phyloP scores from a whole-genome alignment of 2,888 invertebrate species.

The Parnassius smintheus region DNA sequence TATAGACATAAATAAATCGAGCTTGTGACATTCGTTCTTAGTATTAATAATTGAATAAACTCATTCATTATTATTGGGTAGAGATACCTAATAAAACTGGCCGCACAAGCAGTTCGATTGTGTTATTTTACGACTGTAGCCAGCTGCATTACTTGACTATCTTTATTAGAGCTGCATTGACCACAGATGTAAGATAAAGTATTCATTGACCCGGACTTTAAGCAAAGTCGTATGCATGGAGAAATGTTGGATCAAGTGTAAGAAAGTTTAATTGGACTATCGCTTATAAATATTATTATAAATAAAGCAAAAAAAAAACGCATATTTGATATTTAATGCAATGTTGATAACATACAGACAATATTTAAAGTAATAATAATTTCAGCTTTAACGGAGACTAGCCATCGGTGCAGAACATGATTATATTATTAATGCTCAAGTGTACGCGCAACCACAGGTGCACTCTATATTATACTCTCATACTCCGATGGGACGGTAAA shows the following conservation, averaged over 20 bases:
- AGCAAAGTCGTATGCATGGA: constrained; percentile 18
- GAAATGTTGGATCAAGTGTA: constrained; percentile 19
- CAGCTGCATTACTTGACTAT: constrained; percentile 70
- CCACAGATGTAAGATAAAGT: constrained; percentile 41
- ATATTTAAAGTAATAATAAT: too few relatives aligned
- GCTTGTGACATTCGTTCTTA: constrained; percentile 62
- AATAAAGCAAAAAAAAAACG: too few relatives aligned
- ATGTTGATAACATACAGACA: too few relatives aligned
- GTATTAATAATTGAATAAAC: constrained; percentile 77
- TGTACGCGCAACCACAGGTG: too few relatives aligned
- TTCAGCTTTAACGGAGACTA: too few relatives aligned
- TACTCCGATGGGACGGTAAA: too few relatives aligned
- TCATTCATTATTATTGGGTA: constrained; percentile 66
- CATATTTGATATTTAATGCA: too few relatives aligned
- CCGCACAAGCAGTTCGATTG: constrained; percentile 65
- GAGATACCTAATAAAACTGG: constrained; percentile 59
- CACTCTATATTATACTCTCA: too few relatives aligned
- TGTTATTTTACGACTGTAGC: constrained; percentile 66
- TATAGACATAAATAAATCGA: constrained; percentile 63
- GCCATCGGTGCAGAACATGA: too few relatives aligned
- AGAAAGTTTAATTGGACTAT: constrained; percentile 17
- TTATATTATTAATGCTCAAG: too few relatives aligned
- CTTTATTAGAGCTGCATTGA: constrained; percentile 68
- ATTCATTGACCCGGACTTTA: constrained; percentile 32
- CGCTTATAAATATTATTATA: neutral